Evolutionary conservation across 2,797 vertebrate genomes (phyloP).

Genomic region (Chelidonichthys spinosus): DNA sequence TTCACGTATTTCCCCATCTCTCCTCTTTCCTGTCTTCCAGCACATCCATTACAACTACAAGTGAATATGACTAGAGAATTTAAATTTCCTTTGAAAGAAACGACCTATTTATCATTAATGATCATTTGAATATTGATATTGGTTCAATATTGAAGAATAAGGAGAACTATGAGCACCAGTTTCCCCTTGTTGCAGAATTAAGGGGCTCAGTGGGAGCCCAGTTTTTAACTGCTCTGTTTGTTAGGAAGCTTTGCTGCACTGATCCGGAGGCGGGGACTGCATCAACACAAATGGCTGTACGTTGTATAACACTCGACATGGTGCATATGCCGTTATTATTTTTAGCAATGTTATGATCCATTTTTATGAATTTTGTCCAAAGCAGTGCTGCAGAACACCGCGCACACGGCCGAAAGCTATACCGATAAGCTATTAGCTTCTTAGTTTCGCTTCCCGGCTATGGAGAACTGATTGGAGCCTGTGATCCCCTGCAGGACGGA

Average conservation of each 20-base stretch:
- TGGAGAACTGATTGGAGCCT: slow-evolving; percentile 30
- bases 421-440: slow-evolving; percentile 27
- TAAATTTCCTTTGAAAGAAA: not conserved
- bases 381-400: slow-evolving; percentile 11
- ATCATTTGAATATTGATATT: not conserved
- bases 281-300: slow-evolving; percentile 7
- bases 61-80: not conserved
- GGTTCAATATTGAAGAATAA: not conserved
- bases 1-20: slow-evolving; percentile 15
- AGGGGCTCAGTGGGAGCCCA: not conserved
- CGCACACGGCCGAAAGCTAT: not conserved
- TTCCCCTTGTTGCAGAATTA: not conserved
- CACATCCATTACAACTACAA: not conserved
- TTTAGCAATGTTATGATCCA: slow-evolving; percentile 17
- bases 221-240: slow-evolving; percentile 1
- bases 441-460: slow-evolving; percentile 21
- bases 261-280: not conserved
- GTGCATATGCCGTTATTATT: slow-evolving; percentile 14
- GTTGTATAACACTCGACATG: slow-evolving; percentile 17
- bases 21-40: not conserved
- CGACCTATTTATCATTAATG: not conserved
- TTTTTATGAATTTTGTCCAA: slow-evolving; percentile 27
- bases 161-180: not conserved
- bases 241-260: slow-evolving; percentile 18
- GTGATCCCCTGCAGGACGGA: slow-evolving; percentile 32